These are phyloP conservation scores for Poeciliopsis turrubarensis DNA, from an alignment of 2,113 vertebrate species.

Conservation along the genomic window DNA sequence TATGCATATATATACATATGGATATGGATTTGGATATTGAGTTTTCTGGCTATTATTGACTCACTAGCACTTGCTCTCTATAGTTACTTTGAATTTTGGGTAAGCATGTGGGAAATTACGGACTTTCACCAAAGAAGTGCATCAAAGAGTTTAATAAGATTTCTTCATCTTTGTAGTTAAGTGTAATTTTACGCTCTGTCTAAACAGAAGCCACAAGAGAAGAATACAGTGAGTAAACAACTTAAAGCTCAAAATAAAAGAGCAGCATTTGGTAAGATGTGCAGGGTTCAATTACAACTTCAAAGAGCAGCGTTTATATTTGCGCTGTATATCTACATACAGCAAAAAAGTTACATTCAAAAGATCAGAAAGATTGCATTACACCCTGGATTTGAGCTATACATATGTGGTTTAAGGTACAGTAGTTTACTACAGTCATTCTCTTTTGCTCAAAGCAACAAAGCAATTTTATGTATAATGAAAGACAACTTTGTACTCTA, in stretches of 20 bases:
- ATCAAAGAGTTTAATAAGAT: background rate
- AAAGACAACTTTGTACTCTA: background rate
- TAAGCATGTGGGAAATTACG: background rate
- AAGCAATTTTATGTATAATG: background rate
- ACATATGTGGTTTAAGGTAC: background rate
- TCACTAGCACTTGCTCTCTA: background rate
- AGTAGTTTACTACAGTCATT: background rate
- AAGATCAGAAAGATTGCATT: background rate
- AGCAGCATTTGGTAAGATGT: background rate
- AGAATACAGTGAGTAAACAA: background rate
- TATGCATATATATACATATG: too few relatives aligned
- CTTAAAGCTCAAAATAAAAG: background rate
- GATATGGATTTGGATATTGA: background rate
- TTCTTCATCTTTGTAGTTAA: background rate
- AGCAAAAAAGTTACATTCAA: background rate
- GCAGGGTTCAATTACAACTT: background rate
- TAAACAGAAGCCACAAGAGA: slow-evolving; percentile 6
- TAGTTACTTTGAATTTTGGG: slow-evolving; percentile 10
- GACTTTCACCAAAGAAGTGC: background rate
- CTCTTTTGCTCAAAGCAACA: background rate
- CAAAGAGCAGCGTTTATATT: background rate
- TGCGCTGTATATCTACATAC: background rate
- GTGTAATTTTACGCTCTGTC: slow-evolving; percentile 10
- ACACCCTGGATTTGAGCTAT: background rate
- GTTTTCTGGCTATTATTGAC: background rate